These are phyloP conservation scores for Vulpes ferrilata DNA, from an alignment of 2,113 vertebrate genomes.

Conservation along the genomic window DNA sequence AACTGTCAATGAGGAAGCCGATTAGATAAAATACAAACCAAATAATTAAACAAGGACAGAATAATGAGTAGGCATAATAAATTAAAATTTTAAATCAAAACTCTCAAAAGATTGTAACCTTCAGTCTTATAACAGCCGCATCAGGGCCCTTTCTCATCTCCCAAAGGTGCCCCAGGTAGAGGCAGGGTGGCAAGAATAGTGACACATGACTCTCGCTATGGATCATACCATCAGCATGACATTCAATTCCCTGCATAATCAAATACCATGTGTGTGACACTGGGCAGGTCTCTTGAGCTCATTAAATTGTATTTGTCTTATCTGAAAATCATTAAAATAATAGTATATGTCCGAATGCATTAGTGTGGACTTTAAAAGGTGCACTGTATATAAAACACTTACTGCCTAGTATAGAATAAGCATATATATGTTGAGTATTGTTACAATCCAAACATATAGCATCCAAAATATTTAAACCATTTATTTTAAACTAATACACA, in stretches of 20 bases:
- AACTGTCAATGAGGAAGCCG: background rate
- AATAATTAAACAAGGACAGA: background rate
- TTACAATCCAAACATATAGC: background rate
- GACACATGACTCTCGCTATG: rapidly evolving
- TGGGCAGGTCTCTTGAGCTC: background rate
- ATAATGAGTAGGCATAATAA: background rate
- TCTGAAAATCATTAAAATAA: background rate
- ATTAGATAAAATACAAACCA: background rate
- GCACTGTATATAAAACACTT: background rate
- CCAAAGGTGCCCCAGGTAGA: rapidly evolving
- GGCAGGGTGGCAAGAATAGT: background rate
- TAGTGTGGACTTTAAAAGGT: background rate
- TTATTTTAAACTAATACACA: background rate
- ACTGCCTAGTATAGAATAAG: background rate
- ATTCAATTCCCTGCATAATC: too few species aligned
- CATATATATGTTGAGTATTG: background rate
- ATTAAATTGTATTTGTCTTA: background rate
- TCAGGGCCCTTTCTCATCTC: rapidly evolving
- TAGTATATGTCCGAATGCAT: background rate
- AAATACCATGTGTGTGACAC: background rate
- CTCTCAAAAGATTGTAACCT: background rate
- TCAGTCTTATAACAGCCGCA: background rate
- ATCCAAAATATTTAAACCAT: background rate
- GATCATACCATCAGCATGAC: rapidly evolving
- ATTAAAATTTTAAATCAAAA: background rate